Base-by-base conservation (phyloP, 2,113 vertebrate species). In the Sterrhoptilus dennistouni region DNA sequence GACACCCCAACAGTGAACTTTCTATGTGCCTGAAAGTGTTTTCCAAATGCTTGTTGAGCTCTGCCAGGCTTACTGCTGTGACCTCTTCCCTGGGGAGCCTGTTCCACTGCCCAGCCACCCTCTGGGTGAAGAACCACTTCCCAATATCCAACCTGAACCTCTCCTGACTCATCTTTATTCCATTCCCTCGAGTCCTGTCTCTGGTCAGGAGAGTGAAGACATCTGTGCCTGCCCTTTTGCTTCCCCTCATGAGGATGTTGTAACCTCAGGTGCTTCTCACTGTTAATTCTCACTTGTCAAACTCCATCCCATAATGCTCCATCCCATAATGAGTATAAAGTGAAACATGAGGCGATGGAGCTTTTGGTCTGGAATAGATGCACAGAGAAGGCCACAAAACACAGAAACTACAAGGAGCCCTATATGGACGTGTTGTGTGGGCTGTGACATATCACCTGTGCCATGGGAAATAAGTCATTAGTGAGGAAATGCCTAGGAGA, bases 401-500 rank as follows among this genome's bases (percentile, higher is more conserved):
- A 27, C 14, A 22, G 5, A 7, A 83, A 66, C 8, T 72, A 77
- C 31, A 25, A 7, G 0, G 0, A 66, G 29, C 38, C 6, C 5
- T 45, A 1, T 6, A 14, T 3, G 6, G 33, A 29, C 1, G 0
- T 36, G 40, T 49, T 84, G 50, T 75, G 16, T 70, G 61, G 52
- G 60, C 52, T 93, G 47, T 92, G 64, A 35, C 33, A 28, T 54
- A 35, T 59, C 47, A 65, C 87, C 72, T 80, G 50, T 95, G 94
- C 70, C 79, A 9, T 91, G 89, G 88, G 50, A 96, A 96, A 87
- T 33, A 80, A 87, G 31, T 40, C 5, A 25, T 44, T 81, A 65
- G 81, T 74, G 40, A 70, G 74, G 61, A 93, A 33, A 52, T 89
- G 90, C 53, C 40, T 49, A 16, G 20, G 57, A 97, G 93, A 93